Conservation (phyloP, 2,888 invertebrate species). For the Dione juno region DNA sequence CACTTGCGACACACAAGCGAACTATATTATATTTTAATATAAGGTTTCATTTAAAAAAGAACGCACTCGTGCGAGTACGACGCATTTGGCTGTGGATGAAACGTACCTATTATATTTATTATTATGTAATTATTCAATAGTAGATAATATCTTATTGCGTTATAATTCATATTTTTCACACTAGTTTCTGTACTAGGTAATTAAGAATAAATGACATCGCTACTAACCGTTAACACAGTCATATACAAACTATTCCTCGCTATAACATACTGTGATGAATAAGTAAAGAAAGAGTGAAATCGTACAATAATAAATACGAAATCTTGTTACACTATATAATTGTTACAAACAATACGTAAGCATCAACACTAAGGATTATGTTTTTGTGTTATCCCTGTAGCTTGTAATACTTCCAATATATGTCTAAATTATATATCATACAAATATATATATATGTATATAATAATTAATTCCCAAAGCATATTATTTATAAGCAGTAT, state of each 20-base stretch:
- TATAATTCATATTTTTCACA: conserved; percentile 48
- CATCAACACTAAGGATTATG: conserved; percentile 67
- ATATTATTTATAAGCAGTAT: conserved; percentile 38
- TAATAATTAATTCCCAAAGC: conserved; percentile 30
- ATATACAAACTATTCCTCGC: conserved; percentile 63
- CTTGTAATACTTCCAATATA: conserved; percentile 48
- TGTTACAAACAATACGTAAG: conserved; percentile 74
- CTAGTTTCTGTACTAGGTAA: conserved; percentile 43
- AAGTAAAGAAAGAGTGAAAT: conserved; percentile 75
- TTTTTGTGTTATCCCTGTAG: conserved; percentile 71
- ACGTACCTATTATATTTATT: conserved; percentile 36
- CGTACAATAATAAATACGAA: conserved; percentile 74
- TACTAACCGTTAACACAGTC: conserved; percentile 62
- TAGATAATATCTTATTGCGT: conserved; percentile 35
- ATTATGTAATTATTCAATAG: conserved; percentile 45
- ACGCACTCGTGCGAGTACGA: conserved; percentile 59
- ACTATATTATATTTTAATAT: conserved; percentile 53
- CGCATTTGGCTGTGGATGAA: conserved; percentile 72
- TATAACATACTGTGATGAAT: conserved; percentile 70
- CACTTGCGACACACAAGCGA: conserved; percentile 81
- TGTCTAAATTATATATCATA: conserved; percentile 26
- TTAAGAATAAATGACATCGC: conserved; percentile 46
- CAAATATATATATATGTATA: conserved; percentile 32
- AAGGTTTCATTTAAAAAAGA: conserved; percentile 33
- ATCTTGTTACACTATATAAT: conserved; percentile 75